phyloP scores from a whole-genome alignment of 2,113 vertebrate genomes.

The Reinhardtius hippoglossoides region DNA sequence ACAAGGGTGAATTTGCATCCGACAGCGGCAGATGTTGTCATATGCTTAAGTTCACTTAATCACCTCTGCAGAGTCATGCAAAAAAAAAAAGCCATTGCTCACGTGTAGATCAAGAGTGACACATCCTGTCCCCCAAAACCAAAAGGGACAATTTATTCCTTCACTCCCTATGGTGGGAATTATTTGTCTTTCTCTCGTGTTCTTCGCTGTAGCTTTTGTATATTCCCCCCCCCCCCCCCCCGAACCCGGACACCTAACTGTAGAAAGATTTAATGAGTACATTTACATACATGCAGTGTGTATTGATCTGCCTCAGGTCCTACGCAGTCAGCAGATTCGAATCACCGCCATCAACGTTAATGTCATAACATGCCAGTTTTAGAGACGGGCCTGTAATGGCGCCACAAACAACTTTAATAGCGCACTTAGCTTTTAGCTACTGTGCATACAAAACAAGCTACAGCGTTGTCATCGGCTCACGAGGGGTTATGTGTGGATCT shows the following conservation, averaged over 20 bases:
- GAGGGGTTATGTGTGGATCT: neutral
- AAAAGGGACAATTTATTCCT: slow-evolving; percentile 9
- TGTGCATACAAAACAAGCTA: slow-evolving; percentile 35
- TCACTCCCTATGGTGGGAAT: slow-evolving; percentile 2
- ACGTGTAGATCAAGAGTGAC: slow-evolving; percentile 28
- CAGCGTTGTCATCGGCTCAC: neutral
- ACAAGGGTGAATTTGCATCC: slow-evolving; percentile 55
- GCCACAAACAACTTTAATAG: slow-evolving; percentile 66
- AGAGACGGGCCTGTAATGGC: slow-evolving; percentile 55
- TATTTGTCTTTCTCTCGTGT: slow-evolving; percentile 19
- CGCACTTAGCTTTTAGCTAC: slow-evolving; percentile 47
- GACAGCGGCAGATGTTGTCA: slow-evolving; percentile 21
- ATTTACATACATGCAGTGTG: slow-evolving; percentile 70
- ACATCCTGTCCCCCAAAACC: neutral
- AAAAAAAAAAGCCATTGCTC: slow-evolving; percentile 8
- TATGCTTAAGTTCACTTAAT: slow-evolving; percentile 55
- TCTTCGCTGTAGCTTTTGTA: slow-evolving; percentile 20
- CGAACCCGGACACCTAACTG: slow-evolving; percentile 44
- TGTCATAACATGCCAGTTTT: slow-evolving; percentile 71
- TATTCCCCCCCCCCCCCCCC: no score
- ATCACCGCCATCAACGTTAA: slow-evolving; percentile 74
- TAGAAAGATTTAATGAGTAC: slow-evolving; percentile 66
- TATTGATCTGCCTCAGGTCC: slow-evolving; percentile 67
- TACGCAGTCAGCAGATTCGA: slow-evolving; percentile 72
- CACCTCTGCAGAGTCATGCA: slow-evolving; percentile 33